These are phyloP conservation scores for Drosophila takahashii DNA, from an alignment of 1,140 invertebrate species.

Conservation along the genomic window DNA sequence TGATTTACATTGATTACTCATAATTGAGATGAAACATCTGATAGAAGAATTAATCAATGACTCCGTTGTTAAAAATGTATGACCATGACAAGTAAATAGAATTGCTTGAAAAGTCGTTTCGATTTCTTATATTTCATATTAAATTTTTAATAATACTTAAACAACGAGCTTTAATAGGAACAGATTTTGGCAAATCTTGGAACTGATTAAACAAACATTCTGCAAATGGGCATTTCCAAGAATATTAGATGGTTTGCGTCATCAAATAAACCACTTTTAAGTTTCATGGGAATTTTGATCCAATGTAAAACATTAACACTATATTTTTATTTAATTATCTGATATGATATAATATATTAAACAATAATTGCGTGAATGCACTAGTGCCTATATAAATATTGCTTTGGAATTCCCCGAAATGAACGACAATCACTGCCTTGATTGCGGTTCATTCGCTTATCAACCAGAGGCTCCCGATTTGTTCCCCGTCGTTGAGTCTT, in stretches of 20 bases:
- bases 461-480: background rate
- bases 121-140: too few relatives aligned
- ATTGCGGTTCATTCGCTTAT: background rate
- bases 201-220: background rate
- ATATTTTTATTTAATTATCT: background rate
- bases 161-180: too few relatives aligned
- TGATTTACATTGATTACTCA: constrained; percentile 33
- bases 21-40: constrained; percentile 27
- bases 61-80: background rate
- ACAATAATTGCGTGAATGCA: background rate
- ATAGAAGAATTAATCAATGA: background rate
- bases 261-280: background rate
- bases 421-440: constrained; percentile 1
- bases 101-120: background rate
- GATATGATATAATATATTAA: background rate
- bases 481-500: background rate
- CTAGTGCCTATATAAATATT: background rate
- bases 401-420: constrained; percentile 23
- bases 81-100: background rate
- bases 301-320: background rate
- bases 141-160: too few relatives aligned
- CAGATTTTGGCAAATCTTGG: background rate
- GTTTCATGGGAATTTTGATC: background rate
- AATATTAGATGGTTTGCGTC: background rate
- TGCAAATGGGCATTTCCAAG: background rate